phyloP scores from a whole-genome alignment of 2,888 invertebrate species.

The Philhelius pedissequus region DNA sequence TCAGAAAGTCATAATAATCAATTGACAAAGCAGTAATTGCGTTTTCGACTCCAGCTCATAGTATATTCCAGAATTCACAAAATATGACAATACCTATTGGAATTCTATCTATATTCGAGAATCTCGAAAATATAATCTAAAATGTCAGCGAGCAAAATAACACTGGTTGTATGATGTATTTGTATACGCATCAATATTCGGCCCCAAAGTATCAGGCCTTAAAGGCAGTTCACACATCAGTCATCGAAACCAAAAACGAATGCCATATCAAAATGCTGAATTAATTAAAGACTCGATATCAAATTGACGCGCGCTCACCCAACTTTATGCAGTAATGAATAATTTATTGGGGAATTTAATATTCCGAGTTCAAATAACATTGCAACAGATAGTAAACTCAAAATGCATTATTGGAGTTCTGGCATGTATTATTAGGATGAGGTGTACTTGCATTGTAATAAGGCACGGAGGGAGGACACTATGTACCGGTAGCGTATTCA shows the following conservation, averaged over 20 bases:
- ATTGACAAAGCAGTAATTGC: neutral
- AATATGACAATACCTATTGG: neutral
- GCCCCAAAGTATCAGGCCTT: neutral
- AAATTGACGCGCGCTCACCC: slow-evolving; percentile 53
- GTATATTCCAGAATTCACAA: neutral
- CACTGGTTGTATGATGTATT: neutral
- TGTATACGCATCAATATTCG: neutral
- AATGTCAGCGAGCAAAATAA: neutral
- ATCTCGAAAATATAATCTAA: neutral
- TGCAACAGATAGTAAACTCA: slow-evolving; percentile 11
- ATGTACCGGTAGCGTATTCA: neutral
- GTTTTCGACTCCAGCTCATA: neutral
- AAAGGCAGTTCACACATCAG: slow-evolving; percentile 7
- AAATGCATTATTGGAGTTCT: slow-evolving; percentile 6
- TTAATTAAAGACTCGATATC: slow-evolving; percentile 53
- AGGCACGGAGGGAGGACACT: neutral
- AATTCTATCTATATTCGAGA: neutral
- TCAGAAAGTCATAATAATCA: neutral
- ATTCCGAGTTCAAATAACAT: slow-evolving; percentile 16
- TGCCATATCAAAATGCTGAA: slow-evolving; percentile 9
- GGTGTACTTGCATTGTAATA: neutral
- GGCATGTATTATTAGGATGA: neutral
- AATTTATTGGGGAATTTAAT: slow-evolving; percentile 53
- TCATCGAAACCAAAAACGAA: slow-evolving; percentile 15
- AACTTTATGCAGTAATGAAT: slow-evolving; percentile 57